Evolutionary conservation across 2,113 vertebrate species (phyloP).

Genomic region (Misgurnus anguillicaudatus): DNA sequence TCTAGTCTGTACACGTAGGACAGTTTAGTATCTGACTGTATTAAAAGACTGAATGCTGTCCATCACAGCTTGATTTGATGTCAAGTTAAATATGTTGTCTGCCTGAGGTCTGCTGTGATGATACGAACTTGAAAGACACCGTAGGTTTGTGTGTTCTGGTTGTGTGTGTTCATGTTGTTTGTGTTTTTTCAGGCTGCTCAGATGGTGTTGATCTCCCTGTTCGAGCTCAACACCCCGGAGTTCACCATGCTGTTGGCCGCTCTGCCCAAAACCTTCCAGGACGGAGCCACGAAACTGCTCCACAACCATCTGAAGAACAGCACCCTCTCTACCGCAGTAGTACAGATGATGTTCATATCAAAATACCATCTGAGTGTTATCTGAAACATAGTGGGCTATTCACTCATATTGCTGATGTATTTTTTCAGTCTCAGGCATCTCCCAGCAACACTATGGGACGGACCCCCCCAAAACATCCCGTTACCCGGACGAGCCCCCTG

Average conservation of each 20-base stretch:
- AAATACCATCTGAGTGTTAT: too few relatives aligned
- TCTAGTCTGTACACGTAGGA: too few relatives aligned
- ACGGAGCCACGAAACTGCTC: constrained; percentile 92
- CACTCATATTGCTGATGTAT: too few relatives aligned
- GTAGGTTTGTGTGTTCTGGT: too few relatives aligned
- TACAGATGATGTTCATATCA: constrained; percentile 31
- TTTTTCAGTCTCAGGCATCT: constrained; percentile 72
- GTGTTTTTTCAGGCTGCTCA: constrained; percentile 84
- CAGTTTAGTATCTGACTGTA: too few relatives aligned
- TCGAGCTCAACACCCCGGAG: constrained; percentile 94
- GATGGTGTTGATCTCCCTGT: constrained; percentile 90
- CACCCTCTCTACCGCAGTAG: constrained; percentile 82
- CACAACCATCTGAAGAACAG: constrained; percentile 90
- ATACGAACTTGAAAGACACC: too few relatives aligned
- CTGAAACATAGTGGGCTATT: too few relatives aligned
- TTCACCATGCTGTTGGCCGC: constrained; percentile 94
- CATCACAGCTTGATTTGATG: too few relatives aligned
- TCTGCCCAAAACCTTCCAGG: constrained; percentile 96
- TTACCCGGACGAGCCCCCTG: constrained; percentile 88
- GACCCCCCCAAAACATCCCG: constrained; percentile 80
- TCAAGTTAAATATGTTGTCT: too few relatives aligned
- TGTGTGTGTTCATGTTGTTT: background rate
- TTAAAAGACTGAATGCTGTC: too few relatives aligned
- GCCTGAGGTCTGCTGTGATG: too few relatives aligned
- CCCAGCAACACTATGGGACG: constrained; percentile 81